These are phyloP conservation scores for Cepphus grylle DNA, from an alignment of 2,113 vertebrate genomes.

Conservation along the genomic window DNA sequence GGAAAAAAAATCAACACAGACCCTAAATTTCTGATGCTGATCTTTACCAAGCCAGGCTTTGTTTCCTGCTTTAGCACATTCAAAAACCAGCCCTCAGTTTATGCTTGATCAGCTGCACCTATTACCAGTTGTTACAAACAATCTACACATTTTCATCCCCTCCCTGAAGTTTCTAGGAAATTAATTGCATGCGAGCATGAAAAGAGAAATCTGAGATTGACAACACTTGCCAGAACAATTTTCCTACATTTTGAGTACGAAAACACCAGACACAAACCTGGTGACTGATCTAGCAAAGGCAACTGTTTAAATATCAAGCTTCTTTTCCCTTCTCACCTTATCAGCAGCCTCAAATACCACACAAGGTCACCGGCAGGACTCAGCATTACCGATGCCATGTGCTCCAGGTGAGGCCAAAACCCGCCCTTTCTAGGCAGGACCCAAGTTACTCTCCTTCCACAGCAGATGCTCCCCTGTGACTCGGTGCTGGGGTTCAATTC, in stretches of 20 bases:
- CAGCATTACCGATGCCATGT: accelerated
- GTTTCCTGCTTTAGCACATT: neutral
- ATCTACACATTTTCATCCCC: neutral
- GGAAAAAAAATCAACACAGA: neutral
- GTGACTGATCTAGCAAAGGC: neutral
- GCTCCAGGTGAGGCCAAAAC: neutral
- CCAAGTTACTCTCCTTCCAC: neutral
- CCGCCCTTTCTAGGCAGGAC: neutral
- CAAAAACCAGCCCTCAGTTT: neutral
- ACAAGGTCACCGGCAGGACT: neutral
- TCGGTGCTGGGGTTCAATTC: neutral
- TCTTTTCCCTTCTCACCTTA: neutral
- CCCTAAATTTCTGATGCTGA: neutral
- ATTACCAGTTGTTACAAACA: neutral
- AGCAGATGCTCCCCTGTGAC: neutral
- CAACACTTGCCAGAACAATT: neutral
- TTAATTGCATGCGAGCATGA: neutral
- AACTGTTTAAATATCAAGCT: neutral
- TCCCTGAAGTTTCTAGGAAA: neutral
- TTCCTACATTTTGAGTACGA: neutral
- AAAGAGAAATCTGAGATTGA: neutral
- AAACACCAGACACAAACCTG: neutral
- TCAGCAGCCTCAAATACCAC: neutral
- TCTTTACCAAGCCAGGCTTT: neutral
- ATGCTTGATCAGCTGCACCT: accelerated